phyloP scores from a whole-genome alignment of 1,140 invertebrate species.

The Matsumurasca onukii region DNA sequence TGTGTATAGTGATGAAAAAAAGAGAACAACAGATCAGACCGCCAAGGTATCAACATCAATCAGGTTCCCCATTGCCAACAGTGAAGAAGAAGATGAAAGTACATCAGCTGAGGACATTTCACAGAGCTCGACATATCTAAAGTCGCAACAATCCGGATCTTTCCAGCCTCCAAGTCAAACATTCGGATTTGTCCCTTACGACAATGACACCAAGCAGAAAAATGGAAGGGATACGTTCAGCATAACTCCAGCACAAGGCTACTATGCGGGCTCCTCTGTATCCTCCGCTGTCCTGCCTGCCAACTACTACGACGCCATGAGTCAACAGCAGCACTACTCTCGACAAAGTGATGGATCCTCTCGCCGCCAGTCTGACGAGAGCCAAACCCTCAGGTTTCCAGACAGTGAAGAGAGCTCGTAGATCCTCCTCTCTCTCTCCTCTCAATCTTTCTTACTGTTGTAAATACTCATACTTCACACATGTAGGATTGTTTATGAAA shows the following conservation, averaged over 20 bases:
- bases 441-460: background rate
- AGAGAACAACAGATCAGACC: slow-evolving; percentile 15
- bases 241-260: slow-evolving; percentile 21
- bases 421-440: background rate
- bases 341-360: background rate
- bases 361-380: background rate
- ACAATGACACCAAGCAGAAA: slow-evolving; percentile 21
- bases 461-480: background rate
- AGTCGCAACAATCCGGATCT: slow-evolving; percentile 20
- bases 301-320: slow-evolving; percentile 33
- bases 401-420: background rate
- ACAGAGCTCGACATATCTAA: background rate
- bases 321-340: slow-evolving; percentile 8
- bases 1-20: background rate
- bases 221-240: background rate
- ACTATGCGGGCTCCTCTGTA: slow-evolving; percentile 13
- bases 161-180: slow-evolving; percentile 38
- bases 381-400: slow-evolving; percentile 8
- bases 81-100: background rate
- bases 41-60: slow-evolving; percentile 21
- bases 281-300: slow-evolving; percentile 23
- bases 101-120: background rate
- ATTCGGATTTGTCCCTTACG: slow-evolving; percentile 35
- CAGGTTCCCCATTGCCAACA: background rate
- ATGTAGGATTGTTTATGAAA: background rate